Evolutionary conservation across 2,888 invertebrate species (phyloP), one percentile per base, ranked within the genome.

Genomic region (Drosophila bunnanda): DNA sequence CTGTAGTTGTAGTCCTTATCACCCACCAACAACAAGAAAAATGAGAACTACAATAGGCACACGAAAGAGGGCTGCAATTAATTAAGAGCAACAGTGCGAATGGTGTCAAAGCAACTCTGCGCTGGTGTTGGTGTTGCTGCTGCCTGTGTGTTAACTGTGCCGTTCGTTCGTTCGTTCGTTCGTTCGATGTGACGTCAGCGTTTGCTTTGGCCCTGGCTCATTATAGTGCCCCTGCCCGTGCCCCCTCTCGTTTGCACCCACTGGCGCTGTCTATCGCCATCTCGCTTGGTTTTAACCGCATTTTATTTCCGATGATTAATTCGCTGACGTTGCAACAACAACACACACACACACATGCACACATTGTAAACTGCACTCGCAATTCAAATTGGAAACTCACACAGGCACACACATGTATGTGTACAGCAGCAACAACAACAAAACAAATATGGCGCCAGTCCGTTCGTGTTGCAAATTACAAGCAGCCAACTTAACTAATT

Each of bases 251-350:
- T 34, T 55, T 15, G 39, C 59, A 41, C 67, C 34, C 54, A 68
- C 44, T 28, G 28, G 44, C 22, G 15, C 50, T 52, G 50, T 6
- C 50, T 52, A 52, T 52, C 15, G 58, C 66, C 79, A 78, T 52
- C 50, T 52, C 50, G 73, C 71, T 85, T 88, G 70, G 75, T 62
- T 75, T 82, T 76, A 88, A 76, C 78, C 82, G 78, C 88, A 83
- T 75, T 71, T 64, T 71, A 61, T 78, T 77, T 77, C 53, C 89
- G 66, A 83, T 84, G 84, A 84, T 86, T 88, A 88, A 88, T 88
- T 83, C 81, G 79, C 87, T 88, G 81, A 86, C 87, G 83, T 62
- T 79, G 82, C 73, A 66, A 53, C 72, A 70, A 77, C 67, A 81
- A 71, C 59, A 62, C 65, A 44, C 44, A 62, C 48, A 64, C n/a